Conservation (phyloP, 1,140 invertebrate species). For the Lepidostoma basale region DNA sequence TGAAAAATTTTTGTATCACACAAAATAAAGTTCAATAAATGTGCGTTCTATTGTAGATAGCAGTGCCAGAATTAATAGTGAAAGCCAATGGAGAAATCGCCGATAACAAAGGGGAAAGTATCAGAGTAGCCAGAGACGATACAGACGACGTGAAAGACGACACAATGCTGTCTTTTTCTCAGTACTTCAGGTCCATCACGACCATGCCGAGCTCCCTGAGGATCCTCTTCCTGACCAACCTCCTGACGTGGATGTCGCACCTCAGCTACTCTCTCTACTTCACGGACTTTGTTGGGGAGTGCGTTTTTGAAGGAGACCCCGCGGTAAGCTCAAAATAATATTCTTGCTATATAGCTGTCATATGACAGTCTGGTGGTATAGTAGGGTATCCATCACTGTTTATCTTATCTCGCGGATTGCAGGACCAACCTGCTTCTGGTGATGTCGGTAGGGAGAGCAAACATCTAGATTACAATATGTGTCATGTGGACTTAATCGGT, state of each 20-base stretch:
- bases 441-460: no score
- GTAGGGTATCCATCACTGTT: no score
- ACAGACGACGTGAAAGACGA: constrained; percentile 52
- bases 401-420: no score
- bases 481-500: no score
- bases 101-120: not conserved
- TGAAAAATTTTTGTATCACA: no score
- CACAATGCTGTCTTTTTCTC: constrained; percentile 53
- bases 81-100: not conserved
- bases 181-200: constrained; percentile 78
- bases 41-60: not conserved
- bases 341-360: no score
- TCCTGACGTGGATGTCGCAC: constrained; percentile 88
- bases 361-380: no score
- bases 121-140: not conserved
- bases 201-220: constrained; percentile 77
- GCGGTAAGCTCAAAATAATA: constrained; percentile 51
- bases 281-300: constrained; percentile 86
- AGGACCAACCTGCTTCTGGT: no score
- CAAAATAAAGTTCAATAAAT: no score
- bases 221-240: constrained; percentile 79
- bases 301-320: constrained; percentile 78
- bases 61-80: not conserved
- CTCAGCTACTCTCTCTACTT: constrained; percentile 88
- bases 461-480: no score